Base-by-base conservation (phyloP, 2,113 vertebrate species). In the Calypte anna region DNA sequence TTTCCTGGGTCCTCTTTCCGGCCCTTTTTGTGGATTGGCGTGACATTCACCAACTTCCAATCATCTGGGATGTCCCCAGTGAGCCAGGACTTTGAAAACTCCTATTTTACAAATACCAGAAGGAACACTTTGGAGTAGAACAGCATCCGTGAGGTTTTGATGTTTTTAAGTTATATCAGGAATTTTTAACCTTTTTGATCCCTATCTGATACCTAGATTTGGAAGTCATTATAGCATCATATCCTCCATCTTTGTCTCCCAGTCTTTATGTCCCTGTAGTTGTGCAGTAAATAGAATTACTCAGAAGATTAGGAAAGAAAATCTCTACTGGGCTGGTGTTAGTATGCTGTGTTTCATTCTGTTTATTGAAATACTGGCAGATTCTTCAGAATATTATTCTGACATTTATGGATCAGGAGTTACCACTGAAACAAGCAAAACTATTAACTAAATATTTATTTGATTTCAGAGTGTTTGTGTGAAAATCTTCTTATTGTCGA, bases 271-370 rank as follows among this genome's bases (percentile, higher is more conserved):
- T 2, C 43, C 14, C 27, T 74, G 14, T 48, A 86, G 50, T 27
- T 61, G 14, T 38, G 17, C 12, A 72, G 3, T 57, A 59, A 82
- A 55, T 59, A 59, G 6, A 83, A 80, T 64, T 68, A 64, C 61
- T 66, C 6, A 61, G 28, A 77, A 91, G 73, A 61, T 28, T 64
- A 36, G 10, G 12, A 40, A 57, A 58, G 3, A 81, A 58, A 66
- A 40, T 19, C 38, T 8, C 0, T 48, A 51, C 2, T 25, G 7
- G 12, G 6, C 6, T 14, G 43, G 43, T 27, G 33, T 48, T 23
- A 31, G 4, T 55, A 53, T 55, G 6, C 2, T 40, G 2, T 50
- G 9, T 68, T 86, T 67, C 30, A 33, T 77, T 86, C 30, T n/a
- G 5, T 66, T 58, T 30, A 24, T 50, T 58, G 40, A 74, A 89